Evolutionary conservation across 1,140 invertebrate genomes (phyloP).

Genomic region (Drosophila orena): DNA sequence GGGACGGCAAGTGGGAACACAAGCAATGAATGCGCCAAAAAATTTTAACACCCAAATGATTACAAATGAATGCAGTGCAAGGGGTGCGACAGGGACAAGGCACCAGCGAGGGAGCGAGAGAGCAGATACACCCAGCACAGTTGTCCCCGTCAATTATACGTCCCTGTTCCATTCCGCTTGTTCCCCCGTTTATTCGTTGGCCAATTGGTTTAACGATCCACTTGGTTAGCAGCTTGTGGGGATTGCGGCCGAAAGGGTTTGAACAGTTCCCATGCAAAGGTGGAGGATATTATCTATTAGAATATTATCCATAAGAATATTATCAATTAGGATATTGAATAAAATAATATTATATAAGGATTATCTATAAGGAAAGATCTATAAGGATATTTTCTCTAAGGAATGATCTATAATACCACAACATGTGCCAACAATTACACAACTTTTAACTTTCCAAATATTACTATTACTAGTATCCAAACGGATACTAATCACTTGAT

Average conservation of each 20-base stretch:
- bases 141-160: slow-evolving; percentile 3
- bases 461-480: too few relatives aligned
- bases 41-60: slow-evolving; percentile 80
- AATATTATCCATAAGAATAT: not conserved
- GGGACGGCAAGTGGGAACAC: slow-evolving; percentile 9
- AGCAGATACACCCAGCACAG: not conserved
- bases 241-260: not conserved
- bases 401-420: too few relatives aligned
- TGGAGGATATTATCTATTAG: not conserved
- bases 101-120: not conserved
- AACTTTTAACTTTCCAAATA: too few relatives aligned
- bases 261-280: too few relatives aligned
- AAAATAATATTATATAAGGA: too few relatives aligned
- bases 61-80: slow-evolving; percentile 60
- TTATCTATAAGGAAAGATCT: too few relatives aligned
- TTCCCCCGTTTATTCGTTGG: slow-evolving; percentile 21
- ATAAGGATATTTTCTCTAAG: too few relatives aligned
- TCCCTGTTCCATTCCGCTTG: slow-evolving; percentile 21
- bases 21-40: slow-evolving; percentile 72
- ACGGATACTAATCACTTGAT: too few relatives aligned
- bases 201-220: slow-evolving; percentile 24
- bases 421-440: too few relatives aligned
- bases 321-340: too few relatives aligned
- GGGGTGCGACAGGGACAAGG: not conserved
- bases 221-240: slow-evolving; percentile 15